These are phyloP conservation scores for Tetragonula carbonaria DNA, from an alignment of 2,888 invertebrate genomes.

Conservation along the genomic window DNA sequence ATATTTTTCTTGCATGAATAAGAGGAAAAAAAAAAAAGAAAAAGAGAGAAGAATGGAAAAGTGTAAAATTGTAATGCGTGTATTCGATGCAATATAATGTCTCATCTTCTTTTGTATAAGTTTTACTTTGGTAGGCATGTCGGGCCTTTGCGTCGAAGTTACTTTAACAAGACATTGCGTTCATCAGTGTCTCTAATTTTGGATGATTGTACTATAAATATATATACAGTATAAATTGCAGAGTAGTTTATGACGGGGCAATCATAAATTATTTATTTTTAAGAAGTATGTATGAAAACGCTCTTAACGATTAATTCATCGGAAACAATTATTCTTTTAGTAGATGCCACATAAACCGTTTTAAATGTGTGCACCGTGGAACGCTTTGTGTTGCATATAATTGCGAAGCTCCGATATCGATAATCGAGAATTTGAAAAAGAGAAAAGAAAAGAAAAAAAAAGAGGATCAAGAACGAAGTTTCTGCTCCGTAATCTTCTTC, in stretches of 20 bases:
- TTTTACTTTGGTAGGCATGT: conserved; percentile 67
- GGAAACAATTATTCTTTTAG: conserved; percentile 39
- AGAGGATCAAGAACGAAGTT: conserved; percentile 23
- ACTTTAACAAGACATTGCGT: conserved; percentile 67
- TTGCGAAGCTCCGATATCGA: conserved; percentile 27
- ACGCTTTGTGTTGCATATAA: conserved; percentile 25
- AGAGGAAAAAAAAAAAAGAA: background rate
- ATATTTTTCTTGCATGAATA: conserved; percentile 40
- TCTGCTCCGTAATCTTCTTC: conserved; percentile 22
- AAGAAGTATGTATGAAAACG: conserved; percentile 39
- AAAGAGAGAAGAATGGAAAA: background rate
- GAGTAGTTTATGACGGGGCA: conserved; percentile 57
- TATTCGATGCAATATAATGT: conserved; percentile 14
- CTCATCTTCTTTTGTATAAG: conserved; percentile 47
- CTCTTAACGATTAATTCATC: conserved; percentile 39
- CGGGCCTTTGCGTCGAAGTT: conserved; percentile 53
- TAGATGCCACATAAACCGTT: conserved; percentile 14
- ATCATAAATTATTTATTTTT: conserved; percentile 64
- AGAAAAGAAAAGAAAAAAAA: too few relatives aligned
- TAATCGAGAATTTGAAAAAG: conserved; percentile 11
- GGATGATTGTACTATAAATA: conserved; percentile 57
- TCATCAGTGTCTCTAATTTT: conserved; percentile 69
- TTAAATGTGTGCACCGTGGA: conserved; percentile 15
- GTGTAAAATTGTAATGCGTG: conserved; percentile 2
- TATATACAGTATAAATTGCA: conserved; percentile 50